These are phyloP conservation scores for Spilogale gracilis DNA, from an alignment of 2,113 vertebrate genomes.

Conservation along the genomic window DNA sequence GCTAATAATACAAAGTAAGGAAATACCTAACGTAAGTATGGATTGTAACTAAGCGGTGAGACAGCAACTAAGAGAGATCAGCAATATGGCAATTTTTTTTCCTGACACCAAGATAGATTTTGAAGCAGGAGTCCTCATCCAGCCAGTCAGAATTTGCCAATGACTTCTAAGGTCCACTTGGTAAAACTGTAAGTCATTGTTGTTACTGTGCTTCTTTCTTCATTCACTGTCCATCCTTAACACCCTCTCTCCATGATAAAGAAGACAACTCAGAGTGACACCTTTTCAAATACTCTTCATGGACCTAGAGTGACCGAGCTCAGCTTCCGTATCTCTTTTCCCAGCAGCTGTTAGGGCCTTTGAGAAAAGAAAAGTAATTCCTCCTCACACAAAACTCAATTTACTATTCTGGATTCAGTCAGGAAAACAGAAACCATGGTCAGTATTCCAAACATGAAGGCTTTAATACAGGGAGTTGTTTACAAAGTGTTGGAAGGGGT, in stretches of 20 bases:
- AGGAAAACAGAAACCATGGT: not conserved
- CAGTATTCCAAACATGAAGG: not conserved
- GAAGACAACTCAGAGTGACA: not conserved
- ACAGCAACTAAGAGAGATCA: not conserved
- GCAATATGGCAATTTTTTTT: not conserved
- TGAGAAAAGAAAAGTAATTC: not conserved
- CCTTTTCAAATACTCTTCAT: not conserved
- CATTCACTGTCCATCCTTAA: not conserved
- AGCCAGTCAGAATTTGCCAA: not conserved
- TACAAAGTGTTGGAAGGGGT: not conserved
- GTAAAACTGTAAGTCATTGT: not conserved
- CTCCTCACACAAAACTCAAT: not conserved
- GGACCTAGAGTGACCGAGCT: not conserved
- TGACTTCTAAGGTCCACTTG: not conserved
- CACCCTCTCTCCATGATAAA: not conserved
- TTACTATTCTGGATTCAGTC: not conserved
- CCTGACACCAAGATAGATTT: not conserved
- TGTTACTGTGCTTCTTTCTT: not conserved
- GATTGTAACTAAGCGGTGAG: not conserved
- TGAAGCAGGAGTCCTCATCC: not conserved
- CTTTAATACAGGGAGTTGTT: not conserved
- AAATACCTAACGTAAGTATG: not conserved
- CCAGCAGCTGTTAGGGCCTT: not conserved
- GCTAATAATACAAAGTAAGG: not conserved
- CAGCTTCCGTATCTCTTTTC: not conserved